These are phyloP conservation scores for Delia radicum DNA, from an alignment of 1,140 invertebrate genomes.

Conservation along the genomic window DNA sequence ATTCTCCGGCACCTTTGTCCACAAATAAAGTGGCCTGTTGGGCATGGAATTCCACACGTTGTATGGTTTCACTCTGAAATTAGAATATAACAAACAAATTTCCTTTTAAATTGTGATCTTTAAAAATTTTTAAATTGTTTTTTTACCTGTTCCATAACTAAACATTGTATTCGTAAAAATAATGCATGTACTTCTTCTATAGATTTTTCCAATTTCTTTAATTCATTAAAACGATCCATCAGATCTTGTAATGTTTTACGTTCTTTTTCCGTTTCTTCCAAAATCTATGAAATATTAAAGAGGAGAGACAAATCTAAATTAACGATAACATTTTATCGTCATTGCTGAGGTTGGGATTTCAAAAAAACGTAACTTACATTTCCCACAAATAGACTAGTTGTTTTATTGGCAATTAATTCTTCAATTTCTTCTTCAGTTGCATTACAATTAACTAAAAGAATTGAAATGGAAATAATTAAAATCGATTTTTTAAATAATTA, in stretches of 20 bases:
- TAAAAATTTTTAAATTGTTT: not conserved
- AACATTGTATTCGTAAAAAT: slow-evolving; percentile 49
- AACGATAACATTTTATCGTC: not conserved
- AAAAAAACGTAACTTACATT: slow-evolving; percentile 42
- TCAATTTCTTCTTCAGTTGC: slow-evolving; percentile 53
- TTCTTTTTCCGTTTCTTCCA: slow-evolving; percentile 53
- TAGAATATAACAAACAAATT: not conserved
- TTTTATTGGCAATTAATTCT: slow-evolving; percentile 48
- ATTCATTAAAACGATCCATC: slow-evolving; percentile 50
- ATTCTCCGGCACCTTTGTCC: slow-evolving; percentile 46
- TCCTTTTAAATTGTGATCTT: too few species aligned
- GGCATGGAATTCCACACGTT: slow-evolving; percentile 52
- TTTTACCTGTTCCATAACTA: slow-evolving; percentile 46
- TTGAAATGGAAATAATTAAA: too few species aligned
- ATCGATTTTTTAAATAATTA: not conserved
- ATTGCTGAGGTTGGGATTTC: not conserved
- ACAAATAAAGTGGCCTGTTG: slow-evolving; percentile 47
- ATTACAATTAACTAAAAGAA: slow-evolving; percentile 43
- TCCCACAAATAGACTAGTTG: slow-evolving; percentile 52
- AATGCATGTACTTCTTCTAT: slow-evolving; percentile 53
- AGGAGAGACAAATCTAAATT: not conserved
- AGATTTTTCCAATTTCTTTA: slow-evolving; percentile 51
- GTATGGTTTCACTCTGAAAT: slow-evolving; percentile 46
- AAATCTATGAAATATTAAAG: slow-evolving; percentile 37
- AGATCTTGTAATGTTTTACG: slow-evolving; percentile 46